A percentile compares a stretch with the other conserved stretches of the same genome.
These are phyloP conservation scores for Siderastrea radians DNA, from an alignment of 92 coral and sea anemone species.

Conservation along the genomic window DNA sequence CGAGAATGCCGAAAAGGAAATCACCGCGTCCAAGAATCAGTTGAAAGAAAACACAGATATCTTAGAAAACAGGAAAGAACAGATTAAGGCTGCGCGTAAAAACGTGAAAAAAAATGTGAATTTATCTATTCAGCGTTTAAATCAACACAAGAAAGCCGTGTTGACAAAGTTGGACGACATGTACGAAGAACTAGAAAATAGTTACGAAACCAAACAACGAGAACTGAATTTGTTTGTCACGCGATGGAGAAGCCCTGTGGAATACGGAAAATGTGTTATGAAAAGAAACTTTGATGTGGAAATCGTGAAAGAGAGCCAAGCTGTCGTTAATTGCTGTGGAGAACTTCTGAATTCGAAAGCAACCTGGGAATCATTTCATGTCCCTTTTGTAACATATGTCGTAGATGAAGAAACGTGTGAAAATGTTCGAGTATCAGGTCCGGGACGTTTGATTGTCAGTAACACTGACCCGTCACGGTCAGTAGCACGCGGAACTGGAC, in stretches of 20 bases:
- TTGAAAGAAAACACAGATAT: background rate
- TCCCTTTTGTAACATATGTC: constrained; percentile 5
- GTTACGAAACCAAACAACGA: constrained; percentile 1
- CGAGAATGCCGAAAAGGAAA: background rate
- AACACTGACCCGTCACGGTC: constrained; percentile 45
- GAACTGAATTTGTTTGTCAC: background rate
- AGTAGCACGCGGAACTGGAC: constrained; percentile 31
- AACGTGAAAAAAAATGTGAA: background rate
- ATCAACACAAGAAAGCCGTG: constrained; percentile 19
- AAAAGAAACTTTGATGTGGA: constrained; percentile 13
- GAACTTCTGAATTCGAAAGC: constrained; percentile 5
- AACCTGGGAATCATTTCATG: background rate
- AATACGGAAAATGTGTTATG: constrained; percentile 19
- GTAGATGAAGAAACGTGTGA: constrained; percentile 8
- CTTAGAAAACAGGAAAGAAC: background rate
- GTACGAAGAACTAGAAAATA: background rate
- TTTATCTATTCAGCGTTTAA: background rate
- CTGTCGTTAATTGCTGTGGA: constrained; percentile 11
- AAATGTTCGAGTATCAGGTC: background rate
- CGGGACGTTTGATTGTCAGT: constrained; percentile 62
- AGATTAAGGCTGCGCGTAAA: background rate
- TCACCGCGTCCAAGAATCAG: background rate
- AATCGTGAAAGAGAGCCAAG: constrained; percentile 1
- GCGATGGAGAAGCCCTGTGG: constrained; percentile 4
- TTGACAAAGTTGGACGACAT: constrained; percentile 18